These are phyloP conservation scores for Callyntrura sp. DNA, from an alignment of 2,888 invertebrate genomes.

Conservation along the genomic window DNA sequence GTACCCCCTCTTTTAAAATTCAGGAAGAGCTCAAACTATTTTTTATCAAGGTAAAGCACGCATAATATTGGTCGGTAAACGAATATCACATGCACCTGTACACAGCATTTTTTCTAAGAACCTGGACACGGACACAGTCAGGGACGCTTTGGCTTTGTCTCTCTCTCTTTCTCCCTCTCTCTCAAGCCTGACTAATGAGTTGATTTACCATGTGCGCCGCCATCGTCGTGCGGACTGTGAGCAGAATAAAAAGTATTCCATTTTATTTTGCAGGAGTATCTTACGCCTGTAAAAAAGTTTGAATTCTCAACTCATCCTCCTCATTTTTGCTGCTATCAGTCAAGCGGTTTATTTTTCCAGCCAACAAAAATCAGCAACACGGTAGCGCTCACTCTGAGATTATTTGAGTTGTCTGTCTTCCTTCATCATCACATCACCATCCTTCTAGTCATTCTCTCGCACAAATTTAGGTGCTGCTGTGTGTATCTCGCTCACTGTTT, in stretches of 20 bases:
- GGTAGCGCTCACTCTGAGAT: background rate
- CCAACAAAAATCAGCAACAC: background rate
- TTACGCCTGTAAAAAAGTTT: background rate
- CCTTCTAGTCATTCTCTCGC: background rate
- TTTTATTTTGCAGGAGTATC: slow-evolving; percentile 16
- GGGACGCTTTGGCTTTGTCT: no score
- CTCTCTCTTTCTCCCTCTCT: no score
- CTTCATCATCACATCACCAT: background rate
- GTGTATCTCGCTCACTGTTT: background rate
- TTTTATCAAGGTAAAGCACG: slow-evolving; percentile 15
- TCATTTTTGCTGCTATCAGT: slow-evolving; percentile 10
- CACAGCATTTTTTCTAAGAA: background rate
- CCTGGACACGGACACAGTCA: background rate
- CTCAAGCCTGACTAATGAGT: slow-evolving; percentile 40
- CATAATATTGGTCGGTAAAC: background rate
- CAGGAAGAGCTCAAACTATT: slow-evolving; percentile 25
- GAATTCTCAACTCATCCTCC: background rate
- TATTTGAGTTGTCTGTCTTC: background rate
- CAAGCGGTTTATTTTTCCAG: background rate
- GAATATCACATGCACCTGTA: background rate
- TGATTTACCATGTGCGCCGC: slow-evolving; percentile 9
- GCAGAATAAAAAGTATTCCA: slow-evolving; percentile 58
- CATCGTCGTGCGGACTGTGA: slow-evolving; percentile 16
- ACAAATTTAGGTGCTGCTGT: no score
- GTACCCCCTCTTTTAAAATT: slow-evolving; percentile 12